These are phyloP conservation scores for Geophilus truncorum DNA, from an alignment of 2,888 invertebrate genomes.

Conservation along the genomic window DNA sequence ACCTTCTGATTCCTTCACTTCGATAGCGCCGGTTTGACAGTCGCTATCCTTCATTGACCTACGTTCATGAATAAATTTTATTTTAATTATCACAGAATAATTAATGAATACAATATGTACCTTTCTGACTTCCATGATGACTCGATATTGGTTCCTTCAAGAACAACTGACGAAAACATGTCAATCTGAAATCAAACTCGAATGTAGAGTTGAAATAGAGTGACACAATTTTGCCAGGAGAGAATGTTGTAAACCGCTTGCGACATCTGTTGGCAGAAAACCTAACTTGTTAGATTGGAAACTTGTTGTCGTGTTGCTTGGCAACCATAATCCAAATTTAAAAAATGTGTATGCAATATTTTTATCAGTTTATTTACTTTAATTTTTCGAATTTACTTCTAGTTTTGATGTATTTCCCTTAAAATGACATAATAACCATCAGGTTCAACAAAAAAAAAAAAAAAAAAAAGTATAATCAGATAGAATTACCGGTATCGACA, in stretches of 20 bases:
- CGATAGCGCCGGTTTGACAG: neutral
- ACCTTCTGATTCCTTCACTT: neutral
- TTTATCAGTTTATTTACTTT: neutral
- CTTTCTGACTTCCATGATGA: slow-evolving; percentile 29
- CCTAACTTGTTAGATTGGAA: too few species aligned
- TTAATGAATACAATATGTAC: too few species aligned
- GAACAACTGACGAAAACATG: neutral
- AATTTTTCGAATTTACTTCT: slow-evolving; percentile 12
- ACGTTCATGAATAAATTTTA: neutral
- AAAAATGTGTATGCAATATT: slow-evolving; percentile 3
- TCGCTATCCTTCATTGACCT: neutral
- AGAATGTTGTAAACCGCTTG: too few species aligned
- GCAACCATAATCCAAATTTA: neutral
- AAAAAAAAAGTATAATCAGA: too few species aligned
- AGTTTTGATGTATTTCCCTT: neutral
- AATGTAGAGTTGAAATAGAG: too few species aligned
- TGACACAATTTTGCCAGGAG: too few species aligned
- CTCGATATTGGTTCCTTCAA: neutral
- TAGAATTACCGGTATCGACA: too few species aligned
- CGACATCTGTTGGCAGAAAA: too few species aligned
- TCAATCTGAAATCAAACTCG: neutral
- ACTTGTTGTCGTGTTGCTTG: neutral
- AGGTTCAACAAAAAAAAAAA: neutral
- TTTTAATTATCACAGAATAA: neutral
- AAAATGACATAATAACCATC: neutral